Evolutionary conservation across 1,140 invertebrate species (phyloP), one percentile per base, ranked within the genome.

Genomic region (Cephus cinctus): DNA sequence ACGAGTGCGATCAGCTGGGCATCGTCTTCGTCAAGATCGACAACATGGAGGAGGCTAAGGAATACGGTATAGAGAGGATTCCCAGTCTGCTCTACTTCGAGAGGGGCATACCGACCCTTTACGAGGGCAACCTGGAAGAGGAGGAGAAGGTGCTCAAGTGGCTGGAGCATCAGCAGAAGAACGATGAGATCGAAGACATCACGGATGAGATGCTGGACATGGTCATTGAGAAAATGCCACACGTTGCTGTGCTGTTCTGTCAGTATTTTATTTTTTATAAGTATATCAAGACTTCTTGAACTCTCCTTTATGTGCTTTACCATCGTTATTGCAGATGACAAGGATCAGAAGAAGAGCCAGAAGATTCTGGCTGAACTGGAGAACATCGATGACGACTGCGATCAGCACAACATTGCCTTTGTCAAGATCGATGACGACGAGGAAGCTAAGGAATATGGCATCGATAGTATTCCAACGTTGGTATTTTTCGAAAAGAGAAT

Each of bases 201-300:
- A 95, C 92, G 20, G 89, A 94, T 71, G 92, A 95, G 78, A 95
- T 96, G 92, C 79, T 96, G 34, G 90, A 95, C 66, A 85, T 94
- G 67, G 85, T 96, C 44, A 89, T 96, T 59, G 84, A 86, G 43
- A 93, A 92, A 79, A 91, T 90, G 83, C 84, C 84, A 1, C 85
- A 90, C 66, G 89, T 95, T 54, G 91, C 90, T 44, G 92, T 93
- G 43, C 78, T 94, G 48, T 94, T 94, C 75, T 94, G 90, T 93
- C 81, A 88, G 87, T 85, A 73, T 56, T 41, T 44, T 57, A 46
- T 52, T 22, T 43, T 43, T 2, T n/a, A 40, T 38, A 48, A 46
- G 11, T 50, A 32, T 35, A 27, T 30, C 11, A 36, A 44, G 20
- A 50, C 0, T 19, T 31, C 19, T 45, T 38, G 23, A 51, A 38